Evolutionary conservation across 2,888 invertebrate genomes (phyloP).

Genomic region (Cryptocephalus moraei): DNA sequence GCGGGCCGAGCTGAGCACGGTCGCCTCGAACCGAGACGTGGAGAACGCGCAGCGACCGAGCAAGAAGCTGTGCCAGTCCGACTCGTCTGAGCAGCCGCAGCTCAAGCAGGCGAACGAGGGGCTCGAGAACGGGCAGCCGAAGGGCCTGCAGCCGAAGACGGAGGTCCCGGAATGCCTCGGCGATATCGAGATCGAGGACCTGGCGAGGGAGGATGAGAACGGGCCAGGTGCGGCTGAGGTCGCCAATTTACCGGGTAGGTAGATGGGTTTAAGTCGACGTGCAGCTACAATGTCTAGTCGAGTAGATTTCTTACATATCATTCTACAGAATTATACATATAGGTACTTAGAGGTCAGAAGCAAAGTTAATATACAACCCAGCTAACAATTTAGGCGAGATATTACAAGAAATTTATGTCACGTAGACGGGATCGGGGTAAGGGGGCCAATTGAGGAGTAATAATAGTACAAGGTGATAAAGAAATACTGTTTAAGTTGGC

Average conservation of each 20-base stretch:
- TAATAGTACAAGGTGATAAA: no score
- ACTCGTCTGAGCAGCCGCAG: slow-evolving; percentile 18
- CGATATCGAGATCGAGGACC: slow-evolving; percentile 47
- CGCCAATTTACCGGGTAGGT: slow-evolving; percentile 3
- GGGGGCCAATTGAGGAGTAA: no score
- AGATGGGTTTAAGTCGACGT: background rate
- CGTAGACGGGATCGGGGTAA: no score
- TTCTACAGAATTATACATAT: no score
- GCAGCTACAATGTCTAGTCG: no score
- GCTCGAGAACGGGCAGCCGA: background rate
- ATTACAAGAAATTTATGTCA: no score
- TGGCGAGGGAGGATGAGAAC: slow-evolving; percentile 25
- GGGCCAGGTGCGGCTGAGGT: no score
- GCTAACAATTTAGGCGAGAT: no score
- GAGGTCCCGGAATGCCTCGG: slow-evolving; percentile 64
- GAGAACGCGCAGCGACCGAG: slow-evolving; percentile 13
- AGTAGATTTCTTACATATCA: no score
- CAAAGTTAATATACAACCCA: no score
- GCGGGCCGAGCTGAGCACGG: slow-evolving; percentile 30
- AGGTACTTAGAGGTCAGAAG: no score
- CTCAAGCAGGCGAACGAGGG: slow-evolving; percentile 30
- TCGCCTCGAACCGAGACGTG: slow-evolving; percentile 36
- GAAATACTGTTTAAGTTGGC: no score
- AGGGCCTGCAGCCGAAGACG: slow-evolving; percentile 53
- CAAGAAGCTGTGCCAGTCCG: background rate